phyloP scores from a whole-genome alignment of 2,113 vertebrate species.

The Leptocoma aspasia region DNA sequence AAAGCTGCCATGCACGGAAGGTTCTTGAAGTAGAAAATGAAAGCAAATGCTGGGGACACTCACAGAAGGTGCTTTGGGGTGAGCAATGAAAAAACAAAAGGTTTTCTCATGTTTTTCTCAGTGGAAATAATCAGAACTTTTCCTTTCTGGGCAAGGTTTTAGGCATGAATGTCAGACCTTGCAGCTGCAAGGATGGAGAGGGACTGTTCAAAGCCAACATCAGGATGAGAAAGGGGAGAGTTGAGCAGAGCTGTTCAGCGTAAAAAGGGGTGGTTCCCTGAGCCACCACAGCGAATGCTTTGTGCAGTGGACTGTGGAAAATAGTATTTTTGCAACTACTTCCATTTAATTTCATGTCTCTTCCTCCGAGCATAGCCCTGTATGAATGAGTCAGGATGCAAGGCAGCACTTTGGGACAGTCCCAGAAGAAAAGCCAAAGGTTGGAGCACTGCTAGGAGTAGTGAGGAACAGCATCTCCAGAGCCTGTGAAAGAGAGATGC shows the following conservation, averaged over 20 bases:
- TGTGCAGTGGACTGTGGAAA: neutral
- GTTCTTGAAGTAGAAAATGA: neutral
- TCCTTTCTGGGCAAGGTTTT: neutral
- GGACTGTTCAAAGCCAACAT: neutral
- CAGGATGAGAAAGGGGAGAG: neutral
- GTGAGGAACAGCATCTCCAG: neutral
- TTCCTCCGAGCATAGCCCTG: neutral
- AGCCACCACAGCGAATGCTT: neutral
- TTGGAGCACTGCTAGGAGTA: neutral
- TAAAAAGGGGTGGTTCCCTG: neutral
- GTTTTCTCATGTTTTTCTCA: neutral
- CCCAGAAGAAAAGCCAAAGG: neutral
- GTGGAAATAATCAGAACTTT: neutral
- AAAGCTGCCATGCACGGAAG: fast-evolving
- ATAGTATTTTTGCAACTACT: neutral
- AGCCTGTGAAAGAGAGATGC: neutral
- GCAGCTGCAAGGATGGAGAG: neutral
- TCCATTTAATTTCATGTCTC: neutral
- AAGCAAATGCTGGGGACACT: neutral
- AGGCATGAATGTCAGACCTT: neutral
- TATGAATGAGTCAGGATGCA: neutral
- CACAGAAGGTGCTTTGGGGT: neutral
- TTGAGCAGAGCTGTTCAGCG: neutral
- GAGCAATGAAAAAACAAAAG: neutral
- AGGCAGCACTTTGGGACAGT: neutral